These are phyloP conservation scores for Ochotona curzoniae DNA, from an alignment of 2,113 vertebrate genomes.

Conservation along the genomic window DNA sequence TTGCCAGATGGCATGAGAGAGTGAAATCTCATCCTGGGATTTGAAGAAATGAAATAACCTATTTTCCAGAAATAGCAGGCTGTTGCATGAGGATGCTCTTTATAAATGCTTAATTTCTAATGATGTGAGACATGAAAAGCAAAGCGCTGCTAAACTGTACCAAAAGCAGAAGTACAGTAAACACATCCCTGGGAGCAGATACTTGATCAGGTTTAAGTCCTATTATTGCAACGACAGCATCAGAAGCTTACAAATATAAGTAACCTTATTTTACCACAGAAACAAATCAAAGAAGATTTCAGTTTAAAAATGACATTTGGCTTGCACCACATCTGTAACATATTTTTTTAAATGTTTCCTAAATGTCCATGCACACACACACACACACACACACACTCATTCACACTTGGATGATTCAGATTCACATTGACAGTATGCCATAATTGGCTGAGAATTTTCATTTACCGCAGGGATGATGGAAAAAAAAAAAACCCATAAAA, in stretches of 20 bases:
- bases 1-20: conserved; percentile 73
- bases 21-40: conserved; percentile 67
- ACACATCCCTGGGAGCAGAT: neutral
- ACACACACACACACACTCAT: neutral
- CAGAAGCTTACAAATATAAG: neutral
- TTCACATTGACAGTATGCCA: neutral
- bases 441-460: neutral
- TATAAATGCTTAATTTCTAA: conserved; percentile 70
- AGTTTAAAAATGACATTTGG: neutral
- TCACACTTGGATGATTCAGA: neutral
- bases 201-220: neutral
- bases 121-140: conserved; percentile 15
- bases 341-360: neutral
- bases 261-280: neutral
- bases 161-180: conserved; percentile 14
- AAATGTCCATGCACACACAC: neutral
- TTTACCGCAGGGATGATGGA: neutral
- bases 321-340: neutral
- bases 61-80: conserved; percentile 73
- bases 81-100: conserved; percentile 28
- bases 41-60: conserved; percentile 68
- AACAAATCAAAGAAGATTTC: neutral
- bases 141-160: neutral
- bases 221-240: neutral
- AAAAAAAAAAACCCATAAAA: neutral